Conservation (phyloP, 2,113 vertebrate species). For the Melanocharis versteri region DNA sequence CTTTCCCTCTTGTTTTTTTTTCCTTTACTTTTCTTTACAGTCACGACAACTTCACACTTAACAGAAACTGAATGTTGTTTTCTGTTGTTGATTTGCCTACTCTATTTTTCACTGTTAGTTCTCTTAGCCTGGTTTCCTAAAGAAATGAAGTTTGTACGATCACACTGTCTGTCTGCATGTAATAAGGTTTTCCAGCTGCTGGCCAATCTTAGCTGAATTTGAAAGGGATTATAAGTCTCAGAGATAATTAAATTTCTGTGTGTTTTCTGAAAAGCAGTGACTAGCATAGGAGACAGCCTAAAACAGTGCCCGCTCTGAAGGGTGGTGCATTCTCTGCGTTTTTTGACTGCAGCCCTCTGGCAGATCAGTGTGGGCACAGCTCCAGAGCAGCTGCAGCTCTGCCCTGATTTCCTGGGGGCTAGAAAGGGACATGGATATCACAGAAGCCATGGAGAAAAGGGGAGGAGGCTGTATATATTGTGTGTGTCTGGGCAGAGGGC, state of each 20-base stretch:
- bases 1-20: background rate
- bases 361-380: background rate
- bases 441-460: background rate
- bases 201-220: background rate
- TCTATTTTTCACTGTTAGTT: background rate
- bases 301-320: background rate
- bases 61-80: background rate
- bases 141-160: background rate
- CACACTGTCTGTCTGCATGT: background rate
- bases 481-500: background rate
- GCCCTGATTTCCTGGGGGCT: background rate
- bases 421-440: background rate
- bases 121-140: background rate
- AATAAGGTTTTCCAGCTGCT: background rate
- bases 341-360: background rate
- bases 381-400: background rate
- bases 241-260: background rate
- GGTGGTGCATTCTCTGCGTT: background rate
- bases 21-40: background rate
- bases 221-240: background rate
- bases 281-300: background rate
- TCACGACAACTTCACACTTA: background rate
- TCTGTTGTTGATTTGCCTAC: background rate
- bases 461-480: background rate
- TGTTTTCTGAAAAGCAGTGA: background rate